These are phyloP conservation scores for Thaleichthys pacificus DNA, from an alignment of 2,797 vertebrate species.

Conservation along the genomic window DNA sequence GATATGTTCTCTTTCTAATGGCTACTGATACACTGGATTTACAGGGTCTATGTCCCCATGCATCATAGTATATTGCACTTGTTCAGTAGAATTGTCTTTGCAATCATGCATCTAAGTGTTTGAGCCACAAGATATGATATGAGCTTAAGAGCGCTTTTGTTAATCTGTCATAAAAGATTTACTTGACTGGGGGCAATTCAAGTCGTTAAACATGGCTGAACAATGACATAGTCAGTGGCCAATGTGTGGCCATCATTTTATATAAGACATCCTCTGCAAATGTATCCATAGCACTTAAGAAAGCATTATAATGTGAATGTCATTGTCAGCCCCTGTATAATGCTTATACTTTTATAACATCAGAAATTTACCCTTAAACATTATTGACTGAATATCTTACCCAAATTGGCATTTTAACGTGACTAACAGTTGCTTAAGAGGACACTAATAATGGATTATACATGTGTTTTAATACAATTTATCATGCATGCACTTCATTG, in stretches of 20 bases:
- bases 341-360: not conserved
- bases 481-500: constrained; percentile 74
- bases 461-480: constrained; percentile 52
- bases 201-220: constrained; percentile 50
- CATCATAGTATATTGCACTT: constrained; percentile 86
- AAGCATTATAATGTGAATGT: constrained; percentile 24
- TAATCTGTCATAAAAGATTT: constrained; percentile 64
- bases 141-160: constrained; percentile 47
- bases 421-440: constrained; percentile 32
- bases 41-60: constrained; percentile 95
- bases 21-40: constrained; percentile 91
- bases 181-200: constrained; percentile 77
- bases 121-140: constrained; percentile 73
- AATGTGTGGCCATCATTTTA: constrained; percentile 2
- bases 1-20: constrained; percentile 81
- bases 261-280: not conserved
- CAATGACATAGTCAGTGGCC: not conserved
- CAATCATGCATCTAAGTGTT: constrained; percentile 67
- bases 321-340: constrained; percentile 3
- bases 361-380: constrained; percentile 8
- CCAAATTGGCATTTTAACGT: constrained; percentile 48
- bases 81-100: constrained; percentile 82
- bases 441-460: constrained; percentile 39
- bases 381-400: constrained; percentile 33
- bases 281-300: constrained; percentile 16